Percentiles rank a stretch among this genome's conserved stretches.
Evolutionary conservation across 2,113 vertebrate species (phyloP).

Genomic region (Lampris megalopsis): DNA sequence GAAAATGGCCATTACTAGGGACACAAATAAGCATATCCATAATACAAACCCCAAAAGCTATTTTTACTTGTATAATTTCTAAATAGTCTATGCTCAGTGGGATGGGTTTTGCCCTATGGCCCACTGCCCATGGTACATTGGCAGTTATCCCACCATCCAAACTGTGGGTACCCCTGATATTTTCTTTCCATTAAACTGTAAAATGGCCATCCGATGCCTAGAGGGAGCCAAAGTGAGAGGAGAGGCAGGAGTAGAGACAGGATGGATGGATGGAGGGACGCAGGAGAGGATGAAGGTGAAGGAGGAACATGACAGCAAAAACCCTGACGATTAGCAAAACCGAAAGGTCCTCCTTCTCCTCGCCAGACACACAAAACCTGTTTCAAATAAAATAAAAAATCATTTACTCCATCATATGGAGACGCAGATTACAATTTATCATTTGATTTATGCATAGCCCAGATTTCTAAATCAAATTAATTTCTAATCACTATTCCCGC

Average conservation of each 20-base stretch:
- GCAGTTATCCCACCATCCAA: no score
- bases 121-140: neutral
- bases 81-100: neutral
- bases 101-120: neutral
- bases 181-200: neutral
- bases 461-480: conserved; percentile 39
- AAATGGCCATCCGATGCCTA: conserved; percentile 12
- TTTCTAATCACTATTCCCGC: conserved; percentile 42
- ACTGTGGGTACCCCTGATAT: neutral
- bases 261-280: neutral
- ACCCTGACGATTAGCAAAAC: conserved; percentile 4
- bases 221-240: conserved; percentile 47
- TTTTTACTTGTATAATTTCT: neutral
- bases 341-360: neutral
- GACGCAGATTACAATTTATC: conserved; percentile 5
- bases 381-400: neutral
- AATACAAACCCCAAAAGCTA: neutral
- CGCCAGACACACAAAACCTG: neutral
- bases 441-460: conserved; percentile 4
- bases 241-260: neutral
- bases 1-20: neutral
- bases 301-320: neutral
- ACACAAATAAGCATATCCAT: neutral
- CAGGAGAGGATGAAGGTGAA: neutral
- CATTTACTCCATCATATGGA: conserved; percentile 19